Percentiles rank a stretch among this genome's conserved stretches.
phyloP scores from a whole-genome alignment of 1,140 invertebrate genomes.

The Patella vulgata region DNA sequence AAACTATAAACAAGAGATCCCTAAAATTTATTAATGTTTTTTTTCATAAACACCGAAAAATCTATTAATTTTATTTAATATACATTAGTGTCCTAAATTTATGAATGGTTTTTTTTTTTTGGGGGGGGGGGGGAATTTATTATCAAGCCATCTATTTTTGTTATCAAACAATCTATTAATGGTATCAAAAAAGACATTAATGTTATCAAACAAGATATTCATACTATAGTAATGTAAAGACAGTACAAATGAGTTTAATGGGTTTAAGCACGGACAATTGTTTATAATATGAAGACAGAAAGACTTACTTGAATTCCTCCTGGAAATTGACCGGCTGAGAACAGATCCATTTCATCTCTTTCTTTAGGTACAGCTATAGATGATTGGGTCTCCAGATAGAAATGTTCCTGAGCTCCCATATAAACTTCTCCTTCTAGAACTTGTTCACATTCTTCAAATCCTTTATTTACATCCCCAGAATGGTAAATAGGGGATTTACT shows the following conservation, averaged over 20 bases:
- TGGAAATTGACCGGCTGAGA: slow-evolving; percentile 85
- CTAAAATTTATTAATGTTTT: background rate
- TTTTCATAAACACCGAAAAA: background rate
- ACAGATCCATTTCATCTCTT: slow-evolving; percentile 86
- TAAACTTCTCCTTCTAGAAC: slow-evolving; percentile 73
- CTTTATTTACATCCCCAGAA: slow-evolving; percentile 77
- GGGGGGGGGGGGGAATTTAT: too few species aligned
- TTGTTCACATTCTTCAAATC: slow-evolving; percentile 73
- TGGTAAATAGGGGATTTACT: slow-evolving; percentile 23
- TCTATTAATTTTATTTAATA: background rate
- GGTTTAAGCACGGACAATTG: too few species aligned
- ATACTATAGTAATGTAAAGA: too few species aligned
- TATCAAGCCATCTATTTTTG: too few species aligned
- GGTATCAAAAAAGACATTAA: too few species aligned
- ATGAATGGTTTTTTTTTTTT: background rate
- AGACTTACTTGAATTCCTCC: slow-evolving; percentile 73
- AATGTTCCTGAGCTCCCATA: slow-evolving; percentile 93
- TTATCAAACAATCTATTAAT: too few species aligned
- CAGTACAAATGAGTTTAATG: too few species aligned
- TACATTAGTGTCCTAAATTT: background rate
- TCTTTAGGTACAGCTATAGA: slow-evolving; percentile 80
- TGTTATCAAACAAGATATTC: too few species aligned
- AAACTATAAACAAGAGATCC: background rate
- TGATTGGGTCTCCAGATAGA: too few species aligned
- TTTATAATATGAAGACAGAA: too few species aligned